Base-by-base conservation (phyloP, 2,113 vertebrate genomes). In the Prionailurus viverrinus region DNA sequence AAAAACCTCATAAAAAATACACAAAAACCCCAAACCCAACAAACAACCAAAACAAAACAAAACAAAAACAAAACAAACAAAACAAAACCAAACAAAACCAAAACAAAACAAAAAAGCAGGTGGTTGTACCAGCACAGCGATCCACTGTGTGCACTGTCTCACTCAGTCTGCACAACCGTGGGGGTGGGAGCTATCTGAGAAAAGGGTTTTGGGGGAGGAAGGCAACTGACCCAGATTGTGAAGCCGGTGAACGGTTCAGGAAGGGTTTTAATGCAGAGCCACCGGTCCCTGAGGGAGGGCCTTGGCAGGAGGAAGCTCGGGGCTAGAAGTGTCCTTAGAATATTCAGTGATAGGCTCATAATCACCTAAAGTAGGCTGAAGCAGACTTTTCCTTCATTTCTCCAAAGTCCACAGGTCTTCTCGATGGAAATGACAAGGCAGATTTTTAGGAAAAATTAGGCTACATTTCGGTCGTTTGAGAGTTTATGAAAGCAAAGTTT, bases 131-230 rank as follows among this genome's bases (percentile, higher is more conserved):
- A 16, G 21, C 14, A 4, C 86, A 18, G 6, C 2, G 25, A 25
- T 27, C 33, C 10, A 63, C 1, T 1, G 0, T 0, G 18, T 41
- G 73, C 25, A 23, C 14, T 25, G 0, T 18, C 18, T n/a, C 12
- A 7, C 12, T 88, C 12, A 3, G 11, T 13, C 58, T 39, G 36
- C 15, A 33, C 1, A 4, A 0, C 53, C 36, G 6, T 4, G 3
- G 21, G 12, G 9, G 7, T 31, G 25, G 41, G 27, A 21, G 33
- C 10, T 13, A 7, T 1, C 7, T 36, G 29, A 14, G 66, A 48
- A 39, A n/a, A 41, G 27, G 63, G 36, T 53, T 91, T 79, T 10
- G 29, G 41, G 36, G 51, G 7, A 0, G 33, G 14, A 7, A 10
- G 23, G 36, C 7, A 14, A 11, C 16, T 7, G 79, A 16, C 31